A percentile compares a stretch with the other conserved stretches of the same genome.
Conservation (phyloP, 1,140 invertebrate species). For the Stegodyphus mimosarum region DNA sequence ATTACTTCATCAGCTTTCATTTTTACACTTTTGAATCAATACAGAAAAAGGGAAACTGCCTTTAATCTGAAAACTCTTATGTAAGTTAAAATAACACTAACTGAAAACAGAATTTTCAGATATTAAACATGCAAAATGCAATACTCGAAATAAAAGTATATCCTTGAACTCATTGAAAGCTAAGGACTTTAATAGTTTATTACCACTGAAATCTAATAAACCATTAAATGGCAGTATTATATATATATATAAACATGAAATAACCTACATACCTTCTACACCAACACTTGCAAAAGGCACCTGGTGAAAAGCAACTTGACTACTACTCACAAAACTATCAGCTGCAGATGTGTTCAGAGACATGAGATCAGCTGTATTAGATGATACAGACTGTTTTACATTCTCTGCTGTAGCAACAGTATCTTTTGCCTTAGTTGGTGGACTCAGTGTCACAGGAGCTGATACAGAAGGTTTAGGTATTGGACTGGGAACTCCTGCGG, state of each 20-base stretch:
- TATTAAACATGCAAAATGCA: no score
- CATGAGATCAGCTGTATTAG: constrained; percentile 36
- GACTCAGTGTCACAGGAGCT: constrained; percentile 31
- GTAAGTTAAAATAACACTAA: no score
- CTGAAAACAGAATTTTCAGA: no score
- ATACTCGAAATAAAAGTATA: no score
- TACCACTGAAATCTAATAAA: no score
- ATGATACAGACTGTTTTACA: not conserved
- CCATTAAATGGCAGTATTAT: no score
- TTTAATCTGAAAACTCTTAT: no score
- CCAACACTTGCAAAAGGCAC: constrained; percentile 48
- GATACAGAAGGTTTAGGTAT: constrained; percentile 35
- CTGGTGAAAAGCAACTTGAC: constrained; percentile 30
- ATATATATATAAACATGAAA: not conserved
- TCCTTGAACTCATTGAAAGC: no score
- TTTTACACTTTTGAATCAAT: no score
- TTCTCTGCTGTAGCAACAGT: not conserved
- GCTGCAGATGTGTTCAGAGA: constrained; percentile 32
- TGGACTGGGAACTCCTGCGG: constrained; percentile 26
- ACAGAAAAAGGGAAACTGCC: no score
- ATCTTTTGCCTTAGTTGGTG: constrained; percentile 30
- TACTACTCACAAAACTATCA: constrained; percentile 3
- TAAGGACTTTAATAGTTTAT: no score
- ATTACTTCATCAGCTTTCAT: no score
- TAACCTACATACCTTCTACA: constrained; percentile 18